Base-by-base conservation (phyloP, 2,113 vertebrate species). In the Notechis scutatus region DNA sequence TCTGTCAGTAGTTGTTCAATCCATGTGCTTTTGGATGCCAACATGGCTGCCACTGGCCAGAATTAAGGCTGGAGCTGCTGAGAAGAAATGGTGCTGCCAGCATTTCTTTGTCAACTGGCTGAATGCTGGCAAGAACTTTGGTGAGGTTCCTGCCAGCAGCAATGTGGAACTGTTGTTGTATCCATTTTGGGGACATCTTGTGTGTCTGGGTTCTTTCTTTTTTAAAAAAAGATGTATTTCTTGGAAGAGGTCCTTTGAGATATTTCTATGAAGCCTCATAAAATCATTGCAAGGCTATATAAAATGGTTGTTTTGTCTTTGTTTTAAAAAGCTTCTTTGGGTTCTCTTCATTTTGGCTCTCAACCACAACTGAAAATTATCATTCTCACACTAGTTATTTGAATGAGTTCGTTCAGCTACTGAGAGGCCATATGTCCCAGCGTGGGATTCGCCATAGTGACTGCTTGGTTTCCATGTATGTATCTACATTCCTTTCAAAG, bases 51-150 rank as follows among this genome's bases (percentile, higher is more conserved):
- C 96, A 96, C 91, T 95, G 93, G 61, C 93, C 90, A 94, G 95
- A 92, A 86, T 90, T 94, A 97, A 96, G 96, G 94, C 96, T 56
- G 94, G 94, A 74, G 91, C 0, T 47, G 92, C 94, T 94, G 93
- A 97, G 96, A 97, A 97, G 95, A 95, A 97, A 96, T 94, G 42
- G 54, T 47, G 87, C 91, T 95, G 93, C 96, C 97, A 97, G 69
- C 81, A 85, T 93, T 96, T 57, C 34, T 39, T 88, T 88, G 6
- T 92, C 92, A 89, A 47, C 90, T 93, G 87, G 57, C 93, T 95
- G 85, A 90, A 92, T 42, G 94, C 86, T 56, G 93, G 93, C 93
- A 93, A 92, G 91, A 95, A 93, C 3, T 9, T 57, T 23, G 11
- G 3, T 56, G 54, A 39, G 9, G 34, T 24, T 21, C 9, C 23